phyloP scores from a whole-genome alignment of 2,113 vertebrate genomes.

The Lagopus muta region DNA sequence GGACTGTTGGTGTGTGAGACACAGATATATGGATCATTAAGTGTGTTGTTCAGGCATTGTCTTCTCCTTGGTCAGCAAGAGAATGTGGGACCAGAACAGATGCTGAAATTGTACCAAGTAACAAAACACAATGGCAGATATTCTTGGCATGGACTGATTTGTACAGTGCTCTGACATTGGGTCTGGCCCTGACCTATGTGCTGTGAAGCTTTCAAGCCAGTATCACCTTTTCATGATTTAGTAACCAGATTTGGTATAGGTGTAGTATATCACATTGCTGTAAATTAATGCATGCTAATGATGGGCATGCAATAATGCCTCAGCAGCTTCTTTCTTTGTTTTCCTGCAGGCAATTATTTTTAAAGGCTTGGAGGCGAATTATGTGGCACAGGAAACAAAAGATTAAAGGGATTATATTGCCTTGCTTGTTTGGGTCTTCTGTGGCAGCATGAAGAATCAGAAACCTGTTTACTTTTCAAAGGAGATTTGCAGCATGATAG shows the following conservation, averaged over 20 bases:
- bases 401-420: rapidly evolving
- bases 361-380: background rate
- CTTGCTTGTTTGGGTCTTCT: background rate
- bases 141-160: background rate
- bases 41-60: background rate
- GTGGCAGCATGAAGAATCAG: background rate
- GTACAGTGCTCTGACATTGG: background rate
- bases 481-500: background rate
- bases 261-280: background rate
- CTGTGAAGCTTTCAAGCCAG: background rate
- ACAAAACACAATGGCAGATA: background rate
- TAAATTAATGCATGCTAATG: background rate
- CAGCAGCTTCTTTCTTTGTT: rapidly evolving
- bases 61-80: background rate
- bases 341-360: background rate
- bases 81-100: background rate
- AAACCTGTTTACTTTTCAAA: background rate
- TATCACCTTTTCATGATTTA: background rate
- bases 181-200: background rate
- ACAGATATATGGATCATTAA: background rate
- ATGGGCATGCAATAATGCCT: background rate
- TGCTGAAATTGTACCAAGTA: background rate
- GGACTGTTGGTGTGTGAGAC: background rate
- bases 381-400: background rate
- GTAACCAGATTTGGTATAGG: background rate